Conservation (phyloP, 2,888 invertebrate genomes). For the Caenorhabditis sp. region DNA sequence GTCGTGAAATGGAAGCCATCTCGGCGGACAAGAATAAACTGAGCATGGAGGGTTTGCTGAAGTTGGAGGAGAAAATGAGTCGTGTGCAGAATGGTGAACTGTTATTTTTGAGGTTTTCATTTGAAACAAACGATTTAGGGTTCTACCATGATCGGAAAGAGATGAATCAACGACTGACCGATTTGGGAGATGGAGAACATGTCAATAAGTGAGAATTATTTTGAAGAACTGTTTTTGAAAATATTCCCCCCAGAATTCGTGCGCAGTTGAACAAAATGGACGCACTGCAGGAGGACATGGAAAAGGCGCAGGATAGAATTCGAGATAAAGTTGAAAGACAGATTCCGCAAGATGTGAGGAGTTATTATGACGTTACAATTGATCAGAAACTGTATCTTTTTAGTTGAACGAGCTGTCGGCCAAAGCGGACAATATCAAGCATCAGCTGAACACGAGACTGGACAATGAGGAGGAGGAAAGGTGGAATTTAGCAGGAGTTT, state of each 20-base stretch:
- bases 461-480: slow-evolving; percentile 78
- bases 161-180: slow-evolving; percentile 48
- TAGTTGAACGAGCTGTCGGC: slow-evolving; percentile 77
- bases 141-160: slow-evolving; percentile 64
- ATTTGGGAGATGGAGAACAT: slow-evolving; percentile 58
- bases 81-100: slow-evolving; percentile 76
- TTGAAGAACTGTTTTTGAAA: neutral
- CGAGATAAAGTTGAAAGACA: slow-evolving; percentile 78
- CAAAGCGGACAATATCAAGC: slow-evolving; percentile 77
- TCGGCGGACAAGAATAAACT: slow-evolving; percentile 78
- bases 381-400: slow-evolving; percentile 21
- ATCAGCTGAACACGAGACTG: slow-evolving; percentile 74
- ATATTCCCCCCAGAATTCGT: slow-evolving; percentile 42
- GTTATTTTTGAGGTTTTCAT: no score
- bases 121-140: no score
- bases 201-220: slow-evolving; percentile 47
- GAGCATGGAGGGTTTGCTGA: slow-evolving; percentile 78
- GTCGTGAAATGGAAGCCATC: slow-evolving; percentile 78
- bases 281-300: slow-evolving; percentile 76
- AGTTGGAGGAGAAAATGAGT: slow-evolving; percentile 78
- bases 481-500: no score
- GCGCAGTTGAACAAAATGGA: slow-evolving; percentile 74
- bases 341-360: slow-evolving; percentile 77
- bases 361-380: neutral
- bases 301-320: slow-evolving; percentile 74